These are phyloP conservation scores for Sternotherus odoratus DNA, from an alignment of 2,797 vertebrate genomes.

Conservation along the genomic window DNA sequence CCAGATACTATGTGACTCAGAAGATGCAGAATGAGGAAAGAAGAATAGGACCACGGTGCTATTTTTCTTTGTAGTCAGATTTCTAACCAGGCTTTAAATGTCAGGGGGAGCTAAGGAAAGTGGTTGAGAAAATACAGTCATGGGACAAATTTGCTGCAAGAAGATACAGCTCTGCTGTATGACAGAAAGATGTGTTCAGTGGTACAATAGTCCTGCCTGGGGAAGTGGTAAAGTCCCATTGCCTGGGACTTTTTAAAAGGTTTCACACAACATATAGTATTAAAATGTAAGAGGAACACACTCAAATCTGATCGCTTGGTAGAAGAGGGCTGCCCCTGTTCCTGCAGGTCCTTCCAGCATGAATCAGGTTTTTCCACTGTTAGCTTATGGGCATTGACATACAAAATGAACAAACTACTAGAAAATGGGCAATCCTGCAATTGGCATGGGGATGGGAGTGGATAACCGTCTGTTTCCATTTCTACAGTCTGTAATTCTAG, in stretches of 20 bases:
- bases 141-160: background rate
- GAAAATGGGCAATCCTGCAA: background rate
- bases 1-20: constrained; percentile 21
- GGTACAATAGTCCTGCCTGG: background rate
- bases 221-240: background rate
- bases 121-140: background rate
- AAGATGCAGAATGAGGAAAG: constrained; percentile 7
- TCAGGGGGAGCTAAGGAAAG: background rate
- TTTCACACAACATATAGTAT: constrained; percentile 69
- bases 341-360: constrained; percentile 40
- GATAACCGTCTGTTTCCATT: background rate
- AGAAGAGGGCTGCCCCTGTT: constrained; percentile 15
- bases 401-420: background rate
- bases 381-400: constrained; percentile 37
- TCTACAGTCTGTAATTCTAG: background rate
- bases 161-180: background rate
- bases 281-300: constrained; percentile 74
- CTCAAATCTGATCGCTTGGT: constrained; percentile 45
- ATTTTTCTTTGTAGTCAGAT: background rate
- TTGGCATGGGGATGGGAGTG: background rate
- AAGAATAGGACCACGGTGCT: background rate
- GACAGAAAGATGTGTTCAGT: background rate
- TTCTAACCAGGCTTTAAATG: constrained; percentile 13
- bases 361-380: constrained; percentile 22
- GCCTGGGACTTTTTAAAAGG: background rate